Conservation (phyloP, 2,113 vertebrate genomes). For the Spheniscus mendiculus region DNA sequence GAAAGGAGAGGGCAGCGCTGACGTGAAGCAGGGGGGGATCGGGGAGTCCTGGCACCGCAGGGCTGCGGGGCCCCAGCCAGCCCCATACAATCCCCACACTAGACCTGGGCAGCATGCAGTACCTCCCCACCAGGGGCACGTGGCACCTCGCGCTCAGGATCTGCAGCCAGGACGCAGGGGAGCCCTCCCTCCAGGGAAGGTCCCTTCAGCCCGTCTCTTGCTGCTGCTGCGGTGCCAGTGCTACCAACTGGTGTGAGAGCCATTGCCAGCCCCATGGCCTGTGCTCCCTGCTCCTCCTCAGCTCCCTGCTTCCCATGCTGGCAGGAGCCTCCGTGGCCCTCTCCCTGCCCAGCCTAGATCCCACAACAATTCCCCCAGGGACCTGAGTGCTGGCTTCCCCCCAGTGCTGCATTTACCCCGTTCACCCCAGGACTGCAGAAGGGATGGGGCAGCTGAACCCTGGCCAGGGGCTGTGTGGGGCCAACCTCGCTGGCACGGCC, state of each 20-base stretch:
- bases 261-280: neutral
- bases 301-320: no score
- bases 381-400: rapidly evolving
- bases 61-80: neutral
- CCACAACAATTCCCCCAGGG: no score
- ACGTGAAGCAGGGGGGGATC: rapidly evolving
- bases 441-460: neutral
- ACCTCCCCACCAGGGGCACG: rapidly evolving
- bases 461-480: rapidly evolving
- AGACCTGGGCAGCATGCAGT: neutral
- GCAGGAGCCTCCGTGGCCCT: neutral
- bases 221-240: neutral
- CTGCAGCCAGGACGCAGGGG: rapidly evolving
- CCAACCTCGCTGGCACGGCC: neutral
- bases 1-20: neutral
- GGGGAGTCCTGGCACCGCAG: rapidly evolving
- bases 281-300: neutral
- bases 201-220: neutral
- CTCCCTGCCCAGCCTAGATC: neutral
- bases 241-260: neutral
- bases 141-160: neutral
- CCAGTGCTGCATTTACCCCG: rapidly evolving
- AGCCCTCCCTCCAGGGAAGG: neutral
- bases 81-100: neutral
- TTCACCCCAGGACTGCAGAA: no score